These are phyloP conservation scores for Chamaetylas fuelleborni DNA, from an alignment of 2,113 vertebrate genomes.

Conservation along the genomic window DNA sequence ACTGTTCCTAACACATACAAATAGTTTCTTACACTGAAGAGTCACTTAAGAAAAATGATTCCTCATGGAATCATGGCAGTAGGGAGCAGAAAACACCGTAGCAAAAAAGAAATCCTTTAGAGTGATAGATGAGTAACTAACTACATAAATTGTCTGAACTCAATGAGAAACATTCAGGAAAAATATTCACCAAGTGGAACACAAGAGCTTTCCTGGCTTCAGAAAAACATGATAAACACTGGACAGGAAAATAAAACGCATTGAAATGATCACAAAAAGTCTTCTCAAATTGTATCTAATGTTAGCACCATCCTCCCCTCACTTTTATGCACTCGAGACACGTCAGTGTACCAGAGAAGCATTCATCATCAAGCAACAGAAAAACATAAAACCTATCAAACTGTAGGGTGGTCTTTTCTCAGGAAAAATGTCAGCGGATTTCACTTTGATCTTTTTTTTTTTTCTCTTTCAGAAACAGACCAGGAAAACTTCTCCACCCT, in stretches of 20 bases:
- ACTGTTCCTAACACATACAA: neutral
- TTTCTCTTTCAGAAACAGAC: constrained; percentile 47
- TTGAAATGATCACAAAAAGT: neutral
- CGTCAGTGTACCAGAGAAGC: neutral
- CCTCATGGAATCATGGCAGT: neutral
- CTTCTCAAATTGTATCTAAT: neutral
- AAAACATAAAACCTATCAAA: constrained; percentile 60
- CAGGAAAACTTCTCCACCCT: constrained; percentile 69
- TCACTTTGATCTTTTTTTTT: constrained; percentile 66
- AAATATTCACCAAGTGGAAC: neutral
- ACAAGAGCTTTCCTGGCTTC: neutral
- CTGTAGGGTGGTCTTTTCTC: constrained; percentile 57
- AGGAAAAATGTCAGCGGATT: constrained; percentile 58
- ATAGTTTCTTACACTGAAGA: neutral
- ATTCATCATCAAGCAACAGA: constrained; percentile 43
- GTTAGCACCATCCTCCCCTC: neutral
- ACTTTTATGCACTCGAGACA: neutral
- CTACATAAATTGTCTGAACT: neutral
- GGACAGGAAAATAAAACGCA: neutral
- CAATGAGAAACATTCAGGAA: neutral
- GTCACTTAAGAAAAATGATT: neutral
- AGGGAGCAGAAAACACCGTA: neutral
- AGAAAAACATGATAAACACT: neutral
- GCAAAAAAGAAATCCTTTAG: neutral
- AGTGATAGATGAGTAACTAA: neutral